These are phyloP conservation scores for Teinopalpus imperialis DNA, from an alignment of 2,888 invertebrate genomes.

Conservation along the genomic window DNA sequence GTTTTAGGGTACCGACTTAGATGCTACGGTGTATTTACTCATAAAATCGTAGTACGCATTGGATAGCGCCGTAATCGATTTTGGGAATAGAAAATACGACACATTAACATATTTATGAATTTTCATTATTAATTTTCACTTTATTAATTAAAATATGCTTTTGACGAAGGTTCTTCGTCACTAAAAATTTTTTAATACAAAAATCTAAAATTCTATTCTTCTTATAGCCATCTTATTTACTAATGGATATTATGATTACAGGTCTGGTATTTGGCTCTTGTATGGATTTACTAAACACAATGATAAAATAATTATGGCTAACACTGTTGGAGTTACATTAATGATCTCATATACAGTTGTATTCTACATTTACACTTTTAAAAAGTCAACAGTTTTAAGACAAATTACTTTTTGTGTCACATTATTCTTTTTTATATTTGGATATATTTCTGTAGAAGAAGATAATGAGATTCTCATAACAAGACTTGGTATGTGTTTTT, in stretches of 20 bases:
- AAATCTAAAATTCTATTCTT: too few species aligned
- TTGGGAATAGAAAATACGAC: too few species aligned
- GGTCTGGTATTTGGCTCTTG: slow-evolving; percentile 89
- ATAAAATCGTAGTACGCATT: too few species aligned
- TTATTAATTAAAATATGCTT: too few species aligned
- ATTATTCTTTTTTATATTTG: slow-evolving; percentile 77
- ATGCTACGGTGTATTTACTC: too few species aligned
- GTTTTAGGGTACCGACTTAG: too few species aligned
- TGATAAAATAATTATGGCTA: slow-evolving; percentile 87
- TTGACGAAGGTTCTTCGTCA: too few species aligned
- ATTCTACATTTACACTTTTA: slow-evolving; percentile 87
- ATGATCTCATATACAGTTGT: slow-evolving; percentile 87
- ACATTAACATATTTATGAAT: too few species aligned
- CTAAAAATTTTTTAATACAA: too few species aligned
- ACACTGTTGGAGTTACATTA: slow-evolving; percentile 86
- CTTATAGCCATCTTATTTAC: too few species aligned
- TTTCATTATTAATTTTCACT: slow-evolving; percentile 27
- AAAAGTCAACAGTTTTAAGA: slow-evolving; percentile 84
- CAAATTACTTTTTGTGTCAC: slow-evolving; percentile 81
- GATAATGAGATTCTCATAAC: slow-evolving; percentile 76
- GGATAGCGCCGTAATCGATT: too few species aligned
- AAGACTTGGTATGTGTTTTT: slow-evolving; percentile 82
- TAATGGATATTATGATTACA: slow-evolving; percentile 53
- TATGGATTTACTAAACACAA: slow-evolving; percentile 90
- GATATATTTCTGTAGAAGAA: slow-evolving; percentile 82